Base-by-base conservation (phyloP, 1,140 invertebrate genomes). In the Drosophila pseudoananassae region DNA sequence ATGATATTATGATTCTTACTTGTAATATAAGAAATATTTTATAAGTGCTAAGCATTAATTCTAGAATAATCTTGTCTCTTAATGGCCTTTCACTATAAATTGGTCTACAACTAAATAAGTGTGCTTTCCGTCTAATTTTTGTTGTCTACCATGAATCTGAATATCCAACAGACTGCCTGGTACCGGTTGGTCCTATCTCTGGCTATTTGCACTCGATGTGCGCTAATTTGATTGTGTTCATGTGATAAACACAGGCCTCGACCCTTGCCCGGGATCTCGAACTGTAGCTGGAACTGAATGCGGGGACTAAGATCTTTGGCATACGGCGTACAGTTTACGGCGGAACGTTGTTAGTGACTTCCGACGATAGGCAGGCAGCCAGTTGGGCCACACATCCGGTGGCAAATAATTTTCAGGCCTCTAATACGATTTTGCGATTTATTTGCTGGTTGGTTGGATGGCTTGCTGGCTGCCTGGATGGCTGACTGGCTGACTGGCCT, bases 151-250 rank as follows among this genome's bases (percentile, higher is more conserved):
- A 8, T 8, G 50, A 45, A 20, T 38, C 38, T n/a, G 0, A 20
- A 20, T 5, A 47, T 46, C 29, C 52, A 25, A 14, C 12, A 47
- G 12, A 51, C 61, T 50, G 59, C 40, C 53, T 43, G 49, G 63
- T 57, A 59, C 65, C 81, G 77, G 64, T 64, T 76, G 78, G 64
- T 68, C 40, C 83, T 88, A 79, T 89, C 84, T 83, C 64, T 38
- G 68, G 76, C 68, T 79, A 89, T 89, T 88, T 89, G 84, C 78
- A 89, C 84, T 89, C 83, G 76, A 83, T 83, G 84, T 83, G 83
- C 84, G 83, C 83, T 88, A 88, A 88, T 88, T 88, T 88, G 83
- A 88, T 88, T 88, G 83, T 79, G 84, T 89, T 88, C 83, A 81
- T 83, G 84, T 55, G 83, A 88, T 88, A 88, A 88, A 83, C 64